phyloP scores from a whole-genome alignment of 2,113 vertebrate genomes.

The Irena cyanogastra region DNA sequence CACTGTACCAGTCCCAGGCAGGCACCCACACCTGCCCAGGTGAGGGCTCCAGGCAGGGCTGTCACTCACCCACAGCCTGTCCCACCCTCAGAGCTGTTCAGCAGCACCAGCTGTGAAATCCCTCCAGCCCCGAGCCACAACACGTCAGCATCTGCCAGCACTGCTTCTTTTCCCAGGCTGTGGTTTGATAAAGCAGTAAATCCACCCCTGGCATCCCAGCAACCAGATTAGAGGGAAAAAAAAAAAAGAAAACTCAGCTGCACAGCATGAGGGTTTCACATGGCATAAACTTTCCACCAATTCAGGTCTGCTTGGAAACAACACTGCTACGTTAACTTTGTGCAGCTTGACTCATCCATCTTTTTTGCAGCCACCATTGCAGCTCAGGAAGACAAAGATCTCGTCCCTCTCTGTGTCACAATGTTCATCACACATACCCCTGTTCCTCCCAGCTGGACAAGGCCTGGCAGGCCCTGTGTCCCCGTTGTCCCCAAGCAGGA shows the following conservation, averaged over 20 bases:
- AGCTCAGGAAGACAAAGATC: background rate
- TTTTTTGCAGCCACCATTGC: background rate
- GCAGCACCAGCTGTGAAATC: background rate
- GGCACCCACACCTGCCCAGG: fast-evolving
- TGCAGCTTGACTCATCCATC: fast-evolving
- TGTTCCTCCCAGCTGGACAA: background rate
- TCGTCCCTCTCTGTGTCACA: fast-evolving
- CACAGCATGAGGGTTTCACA: background rate
- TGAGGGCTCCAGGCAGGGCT: background rate
- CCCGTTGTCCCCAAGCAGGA: fast-evolving
- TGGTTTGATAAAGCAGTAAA: background rate
- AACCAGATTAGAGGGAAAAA: background rate
- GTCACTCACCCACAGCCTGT: background rate
- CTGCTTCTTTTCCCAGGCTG: background rate
- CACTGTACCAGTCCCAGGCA: background rate
- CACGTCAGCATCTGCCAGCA: background rate
- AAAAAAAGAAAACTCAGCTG: background rate
- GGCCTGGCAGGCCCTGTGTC: background rate
- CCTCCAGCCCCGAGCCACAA: fast-evolving
- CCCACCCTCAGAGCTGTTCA: background rate
- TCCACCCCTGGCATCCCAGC: background rate
- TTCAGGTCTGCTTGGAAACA: background rate
- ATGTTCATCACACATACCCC: fast-evolving
- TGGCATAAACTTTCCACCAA: background rate
- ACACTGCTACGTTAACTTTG: background rate